Evolutionary conservation across 2,113 vertebrate species (phyloP).

Genomic region (Nannospalax galili): DNA sequence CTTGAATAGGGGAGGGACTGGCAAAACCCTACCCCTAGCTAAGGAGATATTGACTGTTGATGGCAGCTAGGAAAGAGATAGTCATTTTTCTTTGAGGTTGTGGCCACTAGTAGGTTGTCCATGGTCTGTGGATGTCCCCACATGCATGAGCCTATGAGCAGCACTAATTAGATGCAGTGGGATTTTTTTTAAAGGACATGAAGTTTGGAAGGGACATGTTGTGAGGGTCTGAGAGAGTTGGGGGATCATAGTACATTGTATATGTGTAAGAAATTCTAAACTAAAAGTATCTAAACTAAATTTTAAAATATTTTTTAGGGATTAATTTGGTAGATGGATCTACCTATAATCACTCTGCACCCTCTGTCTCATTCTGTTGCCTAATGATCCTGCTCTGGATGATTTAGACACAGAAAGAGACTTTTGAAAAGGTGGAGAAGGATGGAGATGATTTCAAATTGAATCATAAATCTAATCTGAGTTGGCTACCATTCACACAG

Average conservation of each 20-base stretch:
- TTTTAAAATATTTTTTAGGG: not conserved
- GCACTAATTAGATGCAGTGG: not conserved
- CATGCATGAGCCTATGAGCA: not conserved
- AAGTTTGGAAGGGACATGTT: not conserved
- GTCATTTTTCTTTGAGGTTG: not conserved
- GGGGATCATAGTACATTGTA: not conserved
- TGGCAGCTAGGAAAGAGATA: not conserved
- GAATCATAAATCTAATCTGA: not conserved
- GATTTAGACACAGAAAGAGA: not conserved
- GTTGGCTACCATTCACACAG: not conserved
- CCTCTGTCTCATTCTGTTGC: not conserved
- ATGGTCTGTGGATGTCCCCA: not conserved
- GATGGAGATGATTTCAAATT: not conserved
- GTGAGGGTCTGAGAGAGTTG: not conserved
- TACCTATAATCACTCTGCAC: not conserved
- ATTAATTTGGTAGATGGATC: conserved; percentile 15
- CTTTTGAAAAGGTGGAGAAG: not conserved
- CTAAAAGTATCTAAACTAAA: not conserved
- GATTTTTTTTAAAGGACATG: not conserved
- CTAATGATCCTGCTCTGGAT: not conserved
- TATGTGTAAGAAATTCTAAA: not conserved
- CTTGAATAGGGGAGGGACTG: not conserved
- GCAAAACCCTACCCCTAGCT: not conserved
- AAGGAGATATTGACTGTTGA: not conserved
- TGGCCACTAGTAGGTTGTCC: not conserved